These are phyloP conservation scores for Ypsolopha scabrella DNA, from an alignment of 2,888 invertebrate species.

Conservation along the genomic window DNA sequence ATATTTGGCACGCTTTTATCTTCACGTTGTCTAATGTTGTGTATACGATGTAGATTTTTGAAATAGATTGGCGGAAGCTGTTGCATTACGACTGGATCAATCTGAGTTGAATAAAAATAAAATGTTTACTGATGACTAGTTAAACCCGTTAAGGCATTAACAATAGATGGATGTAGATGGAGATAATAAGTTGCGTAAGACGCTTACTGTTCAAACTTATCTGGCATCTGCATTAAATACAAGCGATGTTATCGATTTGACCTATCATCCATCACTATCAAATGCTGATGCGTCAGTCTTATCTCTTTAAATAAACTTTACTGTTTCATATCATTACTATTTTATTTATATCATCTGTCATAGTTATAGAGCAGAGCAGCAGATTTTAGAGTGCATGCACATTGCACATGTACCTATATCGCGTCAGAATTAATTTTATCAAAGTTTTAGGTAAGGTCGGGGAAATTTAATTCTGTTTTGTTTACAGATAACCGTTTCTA, in stretches of 20 bases:
- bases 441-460: no score
- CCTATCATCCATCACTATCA: constrained; percentile 1
- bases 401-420: no score
- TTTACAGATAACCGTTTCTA: no score
- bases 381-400: no score
- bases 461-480: no score
- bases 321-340: no score
- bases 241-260: constrained; percentile 23
- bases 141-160: not conserved
- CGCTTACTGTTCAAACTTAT: constrained; percentile 25
- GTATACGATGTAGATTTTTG: not conserved
- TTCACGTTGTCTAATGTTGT: not conserved
- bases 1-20: not conserved
- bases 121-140: not conserved
- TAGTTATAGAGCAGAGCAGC: no score
- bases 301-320: not conserved
- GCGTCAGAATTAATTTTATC: no score
- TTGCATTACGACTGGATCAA: not conserved
- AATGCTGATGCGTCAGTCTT: not conserved
- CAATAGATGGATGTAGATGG: not conserved
- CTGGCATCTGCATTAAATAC: constrained; percentile 21
- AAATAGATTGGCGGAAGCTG: not conserved
- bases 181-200: constrained; percentile 25
- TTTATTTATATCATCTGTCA: no score
- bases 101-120: not conserved